Conservation (phyloP, 1,140 invertebrate genomes). For the Drosophila lacertosa region DNA sequence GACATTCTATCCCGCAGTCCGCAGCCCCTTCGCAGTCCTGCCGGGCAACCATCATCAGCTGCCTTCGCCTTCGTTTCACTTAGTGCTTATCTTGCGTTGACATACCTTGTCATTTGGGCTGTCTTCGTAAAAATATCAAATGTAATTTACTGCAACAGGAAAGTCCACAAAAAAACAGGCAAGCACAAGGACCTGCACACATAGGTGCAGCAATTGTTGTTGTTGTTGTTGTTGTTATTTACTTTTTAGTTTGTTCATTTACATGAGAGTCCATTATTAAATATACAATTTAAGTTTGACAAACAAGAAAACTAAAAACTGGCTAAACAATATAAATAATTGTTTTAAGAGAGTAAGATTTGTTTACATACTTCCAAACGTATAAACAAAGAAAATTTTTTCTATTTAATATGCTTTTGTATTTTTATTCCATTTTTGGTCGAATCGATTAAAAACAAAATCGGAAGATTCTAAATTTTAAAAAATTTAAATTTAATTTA, state of each 20-base stretch:
- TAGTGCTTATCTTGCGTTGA: slow-evolving; percentile 75
- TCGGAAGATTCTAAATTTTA: too few relatives aligned
- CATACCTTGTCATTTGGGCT: slow-evolving; percentile 74
- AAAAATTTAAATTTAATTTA: too few relatives aligned
- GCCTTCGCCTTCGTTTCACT: slow-evolving; percentile 46
- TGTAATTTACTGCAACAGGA: slow-evolving; percentile 64
- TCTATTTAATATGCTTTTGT: too few relatives aligned
- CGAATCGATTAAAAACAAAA: too few relatives aligned
- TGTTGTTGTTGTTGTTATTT: slow-evolving; percentile 13
- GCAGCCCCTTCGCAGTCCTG: neutral
- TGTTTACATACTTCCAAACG: too few relatives aligned
- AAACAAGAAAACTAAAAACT: neutral
- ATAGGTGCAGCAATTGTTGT: neutral
- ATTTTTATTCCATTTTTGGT: too few relatives aligned
- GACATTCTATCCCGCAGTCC: slow-evolving; percentile 4
- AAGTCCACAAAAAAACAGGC: slow-evolving; percentile 26
- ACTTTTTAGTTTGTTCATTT: slow-evolving; percentile 23
- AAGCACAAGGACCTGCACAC: slow-evolving; percentile 12
- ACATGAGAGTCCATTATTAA: slow-evolving; percentile 25
- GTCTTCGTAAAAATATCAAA: slow-evolving; percentile 76
- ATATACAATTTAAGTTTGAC: slow-evolving; percentile 3
- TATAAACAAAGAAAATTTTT: too few relatives aligned
- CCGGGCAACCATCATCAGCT: slow-evolving; percentile 34
- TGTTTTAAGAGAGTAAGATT: too few relatives aligned
- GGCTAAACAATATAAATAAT: too few relatives aligned